Evolutionary conservation across 2,113 vertebrate genomes (phyloP), one percentile per base, ranked within the genome.

Genomic region (Phyllostomus discolor): DNA sequence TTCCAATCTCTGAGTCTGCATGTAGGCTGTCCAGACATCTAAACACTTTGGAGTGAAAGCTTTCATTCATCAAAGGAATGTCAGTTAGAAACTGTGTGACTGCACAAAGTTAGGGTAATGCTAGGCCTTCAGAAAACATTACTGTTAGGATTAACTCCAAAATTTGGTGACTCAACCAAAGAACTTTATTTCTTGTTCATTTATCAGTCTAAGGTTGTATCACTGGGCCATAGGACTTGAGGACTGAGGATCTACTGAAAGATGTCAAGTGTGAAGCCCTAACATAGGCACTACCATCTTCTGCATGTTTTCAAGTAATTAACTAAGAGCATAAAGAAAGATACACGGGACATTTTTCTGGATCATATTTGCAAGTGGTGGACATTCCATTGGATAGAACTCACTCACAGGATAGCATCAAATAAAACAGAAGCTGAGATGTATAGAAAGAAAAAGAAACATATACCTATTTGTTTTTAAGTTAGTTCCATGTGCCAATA

Each of bases 161-260:
- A 7, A 35, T 91, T 82, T 20, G 78, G 81, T 84, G 26, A 28
- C 17, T 92, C 43, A 81, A 41, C 2, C 2, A 69, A 62, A 48
- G 38, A 90, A 48, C 17, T 57, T 95, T 85, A 64, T 96, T 92
- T 97, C 10, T 75, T 86, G 5, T 73, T 92, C 33, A 57, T 90
- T 75, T 48, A 50, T 82, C 33, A 67, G 67, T 78, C 50, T 20
- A 78, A 2, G 22, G 7, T 50, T 78, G 24, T 33, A 7, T 94
- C 69, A 66, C 22, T 50, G 46, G 38, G 80, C 50, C 46, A 64
- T 22, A 41, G 28, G 48, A 15, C 54, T 87, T 62, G 33, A 93
- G 16, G 41, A 31, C 7, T 93, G 24, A 64, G 20, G 4, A 1
- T 54, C 24, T 88, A 72, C 16, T 75, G 52, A 95, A 97, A 95